Evolutionary conservation across 2,797 vertebrate species (phyloP), one percentile per base, ranked within the genome.

Genomic region (Darevskia mixta): DNA sequence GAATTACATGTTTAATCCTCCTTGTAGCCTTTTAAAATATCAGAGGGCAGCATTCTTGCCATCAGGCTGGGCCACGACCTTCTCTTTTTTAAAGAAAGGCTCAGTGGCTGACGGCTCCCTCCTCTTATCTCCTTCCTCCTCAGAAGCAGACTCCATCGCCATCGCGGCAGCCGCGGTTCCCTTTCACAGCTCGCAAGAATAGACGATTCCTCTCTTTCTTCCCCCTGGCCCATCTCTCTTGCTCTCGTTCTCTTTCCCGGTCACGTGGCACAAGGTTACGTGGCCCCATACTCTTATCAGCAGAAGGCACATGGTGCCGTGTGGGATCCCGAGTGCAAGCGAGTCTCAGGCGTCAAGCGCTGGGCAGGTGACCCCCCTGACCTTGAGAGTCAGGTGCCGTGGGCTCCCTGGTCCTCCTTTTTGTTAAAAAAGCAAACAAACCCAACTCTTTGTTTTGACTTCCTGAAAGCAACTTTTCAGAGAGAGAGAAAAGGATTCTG

Each of bases 281-380:
- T 87, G 94, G 97, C 97, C 97, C 64, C 92, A 97, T 87, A 91
- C 96, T 95, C 97, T 98, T 98, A 98, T 98, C 98, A 97, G 97
- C 96, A 90, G 96, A 32, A 94, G 88, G 95, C 98, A 92, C 93
- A 86, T 25, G 96, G 94, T 94, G 96, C 89, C 95, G 97, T 95
- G 95, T 98, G 97, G 98, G 97, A 97, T 97, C 95, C 97, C 94
- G 5, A 86, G 95, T 88, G 94, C 95, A 94, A 92, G 91, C 91
- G 94, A 89, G 95, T 88, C 97, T 95, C 95, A 76, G 87, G 78
- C 92, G 83, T 92, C 90, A 95, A 96, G 97, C 96, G 94, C 90
- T 89, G 91, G 95, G 95, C 89, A 82, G 95, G 96, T 95, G 92
- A 94, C 96, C 92, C 93, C 94, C 79, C 35, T 75, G 94, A 97